A percentile compares a stretch with the other conserved stretches of the same genome.
phyloP scores from a whole-genome alignment of 2,113 vertebrate species.

The Rynchops niger region DNA sequence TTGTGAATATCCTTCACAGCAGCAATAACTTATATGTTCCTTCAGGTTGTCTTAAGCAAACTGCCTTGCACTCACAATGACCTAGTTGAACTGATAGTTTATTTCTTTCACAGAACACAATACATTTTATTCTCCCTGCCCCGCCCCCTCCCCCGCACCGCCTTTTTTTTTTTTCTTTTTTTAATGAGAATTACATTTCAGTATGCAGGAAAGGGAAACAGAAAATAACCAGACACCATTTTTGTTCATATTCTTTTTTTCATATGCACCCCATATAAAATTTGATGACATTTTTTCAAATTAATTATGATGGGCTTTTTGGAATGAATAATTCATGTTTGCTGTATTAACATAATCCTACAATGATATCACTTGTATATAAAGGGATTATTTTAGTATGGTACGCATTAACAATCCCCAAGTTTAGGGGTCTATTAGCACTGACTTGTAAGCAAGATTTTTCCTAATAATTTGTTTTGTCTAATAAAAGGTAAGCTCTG shows the following conservation, averaged over 20 bases:
- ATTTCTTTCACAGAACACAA: not conserved
- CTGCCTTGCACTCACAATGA: not conserved
- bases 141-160: accelerated
- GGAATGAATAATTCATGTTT: not conserved
- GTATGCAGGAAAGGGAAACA: not conserved
- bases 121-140: not conserved
- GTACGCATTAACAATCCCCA: not conserved
- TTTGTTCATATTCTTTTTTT: not conserved
- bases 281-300: not conserved
- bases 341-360: not conserved
- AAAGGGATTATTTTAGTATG: not conserved
- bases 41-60: not conserved
- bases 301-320: not conserved
- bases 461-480: not conserved
- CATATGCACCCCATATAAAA: not conserved
- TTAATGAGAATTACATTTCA: not conserved
- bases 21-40: not conserved
- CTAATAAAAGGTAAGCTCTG: not conserved
- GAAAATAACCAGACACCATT: not conserved
- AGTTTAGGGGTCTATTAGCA: not conserved
- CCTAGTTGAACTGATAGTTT: not conserved
- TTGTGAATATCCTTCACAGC: not conserved
- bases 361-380: not conserved
- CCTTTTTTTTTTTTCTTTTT: not conserved
- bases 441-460: not conserved